Base-by-base conservation (phyloP, 2,888 invertebrate species). In the Acanthococcus lagerstroemiae region DNA sequence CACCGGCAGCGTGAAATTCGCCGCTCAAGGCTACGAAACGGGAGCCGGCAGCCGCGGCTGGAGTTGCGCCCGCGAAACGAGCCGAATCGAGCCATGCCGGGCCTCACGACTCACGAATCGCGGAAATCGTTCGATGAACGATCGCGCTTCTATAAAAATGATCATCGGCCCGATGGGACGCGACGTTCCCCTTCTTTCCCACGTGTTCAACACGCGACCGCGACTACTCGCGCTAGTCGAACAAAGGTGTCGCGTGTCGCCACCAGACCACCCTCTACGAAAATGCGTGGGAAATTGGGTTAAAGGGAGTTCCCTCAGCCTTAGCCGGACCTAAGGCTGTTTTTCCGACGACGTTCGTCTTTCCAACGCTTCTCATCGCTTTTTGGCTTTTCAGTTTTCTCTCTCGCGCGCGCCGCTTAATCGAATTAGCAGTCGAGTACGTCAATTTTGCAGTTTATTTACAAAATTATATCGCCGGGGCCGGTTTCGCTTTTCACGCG, bases 171-270 rank as follows among this genome's bases (percentile, higher is more conserved):
- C 52, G 52, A 50, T 61, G 61, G 61, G 61, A 61, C 60, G 22
- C 50, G 4, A 50, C 37, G 50, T 61, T 61, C 37, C 61, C 61
- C 52, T 61, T 52, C 61, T 27, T 61, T 61, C 61, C 61, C 61
- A 61, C 61, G 61, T 61, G 61, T 61, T 50, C 50, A 50, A 24
- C 61, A 61, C 61, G 61, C 61, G 61, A 61, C 52, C 22, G 52
- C 52, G 22, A 5, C 61, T 61, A 50, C 24, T 52, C 52, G 50
- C 50, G 46, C 24, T 57, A 52, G 60, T 19, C 48, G 50, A 27
- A 61, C 61, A 61, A 58, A 61, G 37, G 61, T 61, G 61, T 52
- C 61, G 61, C 61, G 61, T 61, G 61, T 61, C 52, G 61, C 61
- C 61, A 61, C 61, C 61, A 61, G 61, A 61, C 61, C 30, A 30